These are phyloP conservation scores for Pterocles orientalis DNA, from an alignment of 2,113 vertebrate genomes.

Conservation along the genomic window DNA sequence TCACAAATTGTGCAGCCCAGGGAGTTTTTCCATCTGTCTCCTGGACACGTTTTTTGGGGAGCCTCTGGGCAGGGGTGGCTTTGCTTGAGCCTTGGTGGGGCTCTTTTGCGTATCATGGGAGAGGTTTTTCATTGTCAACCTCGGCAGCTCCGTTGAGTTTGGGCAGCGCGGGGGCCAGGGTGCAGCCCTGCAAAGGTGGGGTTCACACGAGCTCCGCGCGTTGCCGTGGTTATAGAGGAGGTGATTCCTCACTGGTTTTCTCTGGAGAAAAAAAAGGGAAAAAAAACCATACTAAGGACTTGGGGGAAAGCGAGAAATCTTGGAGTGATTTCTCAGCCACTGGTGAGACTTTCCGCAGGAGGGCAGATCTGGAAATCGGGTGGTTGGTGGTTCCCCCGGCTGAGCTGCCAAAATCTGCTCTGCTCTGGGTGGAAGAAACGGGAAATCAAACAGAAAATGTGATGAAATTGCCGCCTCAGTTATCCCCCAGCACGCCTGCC, in stretches of 20 bases:
- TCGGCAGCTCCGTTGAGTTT: fast-evolving
- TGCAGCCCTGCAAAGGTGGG: fast-evolving
- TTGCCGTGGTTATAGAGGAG: neutral
- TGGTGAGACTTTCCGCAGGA: neutral
- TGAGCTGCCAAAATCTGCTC: neutral
- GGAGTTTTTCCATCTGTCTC: fast-evolving
- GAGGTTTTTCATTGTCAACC: neutral
- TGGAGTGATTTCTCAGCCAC: neutral
- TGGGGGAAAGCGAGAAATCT: neutral
- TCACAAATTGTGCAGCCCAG: fast-evolving
- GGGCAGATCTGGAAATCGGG: neutral
- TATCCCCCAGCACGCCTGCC: neutral
- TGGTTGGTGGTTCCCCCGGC: fast-evolving
- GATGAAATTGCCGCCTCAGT: neutral
- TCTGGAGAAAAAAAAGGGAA: neutral
- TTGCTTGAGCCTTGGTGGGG: fast-evolving
- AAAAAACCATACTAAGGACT: too few species aligned
- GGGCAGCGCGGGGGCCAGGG: fast-evolving
- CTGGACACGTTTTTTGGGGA: fast-evolving
- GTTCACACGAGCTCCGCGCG: neutral
- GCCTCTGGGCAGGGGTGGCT: neutral
- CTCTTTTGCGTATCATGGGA: fast-evolving
- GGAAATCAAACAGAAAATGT: fast-evolving
- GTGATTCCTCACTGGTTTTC: fast-evolving
- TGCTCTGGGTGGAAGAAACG: neutral